A percentile compares a stretch with the other conserved stretches of the same genome.
Conservation (phyloP, 2,888 invertebrate species). For the Agriopis marginaria region DNA sequence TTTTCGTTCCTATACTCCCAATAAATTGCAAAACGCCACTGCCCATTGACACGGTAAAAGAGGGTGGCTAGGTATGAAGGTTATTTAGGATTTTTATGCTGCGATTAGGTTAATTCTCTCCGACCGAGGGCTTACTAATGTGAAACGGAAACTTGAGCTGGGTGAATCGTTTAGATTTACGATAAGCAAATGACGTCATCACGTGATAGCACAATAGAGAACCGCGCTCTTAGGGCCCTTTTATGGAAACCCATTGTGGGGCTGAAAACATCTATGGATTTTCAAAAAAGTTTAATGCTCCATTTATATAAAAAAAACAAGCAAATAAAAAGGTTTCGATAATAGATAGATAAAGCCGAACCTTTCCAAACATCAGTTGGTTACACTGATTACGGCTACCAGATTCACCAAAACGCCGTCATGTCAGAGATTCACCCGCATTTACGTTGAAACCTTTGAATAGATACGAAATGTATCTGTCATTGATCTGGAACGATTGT, state of each 20-base stretch:
- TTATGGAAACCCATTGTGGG: conserved; percentile 1
- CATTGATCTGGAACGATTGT: conserved; percentile 36
- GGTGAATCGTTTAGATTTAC: conserved; percentile 67
- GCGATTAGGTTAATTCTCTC: conserved; percentile 46
- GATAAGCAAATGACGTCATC: conserved; percentile 76
- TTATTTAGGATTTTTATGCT: conserved; percentile 31
- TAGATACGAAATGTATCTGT: conserved; percentile 34
- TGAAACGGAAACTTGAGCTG: conserved; percentile 65
- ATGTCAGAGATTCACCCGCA: conserved; percentile 30
- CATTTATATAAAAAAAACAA: background rate
- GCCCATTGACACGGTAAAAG: conserved; percentile 2
- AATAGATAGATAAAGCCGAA: conserved; percentile 12
- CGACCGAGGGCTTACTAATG: conserved; percentile 67
- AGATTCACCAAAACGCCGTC: conserved; percentile 7
- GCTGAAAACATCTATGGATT: conserved; percentile 1
- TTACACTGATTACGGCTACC: conserved; percentile 29
- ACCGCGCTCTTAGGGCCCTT: conserved; percentile 9
- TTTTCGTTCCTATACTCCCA: background rate
- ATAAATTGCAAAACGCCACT: background rate
- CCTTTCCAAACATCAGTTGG: conserved; percentile 17
- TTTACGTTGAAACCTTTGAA: conserved; percentile 36
- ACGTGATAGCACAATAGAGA: conserved; percentile 51
- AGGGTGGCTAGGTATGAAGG: conserved; percentile 8
- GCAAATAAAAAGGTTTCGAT: conserved; percentile 10
- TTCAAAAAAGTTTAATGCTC: conserved; percentile 11